Evolutionary conservation across 2,888 invertebrate genomes (phyloP), one percentile per base, ranked within the genome.

Genomic region (Cephus nigrinus): DNA sequence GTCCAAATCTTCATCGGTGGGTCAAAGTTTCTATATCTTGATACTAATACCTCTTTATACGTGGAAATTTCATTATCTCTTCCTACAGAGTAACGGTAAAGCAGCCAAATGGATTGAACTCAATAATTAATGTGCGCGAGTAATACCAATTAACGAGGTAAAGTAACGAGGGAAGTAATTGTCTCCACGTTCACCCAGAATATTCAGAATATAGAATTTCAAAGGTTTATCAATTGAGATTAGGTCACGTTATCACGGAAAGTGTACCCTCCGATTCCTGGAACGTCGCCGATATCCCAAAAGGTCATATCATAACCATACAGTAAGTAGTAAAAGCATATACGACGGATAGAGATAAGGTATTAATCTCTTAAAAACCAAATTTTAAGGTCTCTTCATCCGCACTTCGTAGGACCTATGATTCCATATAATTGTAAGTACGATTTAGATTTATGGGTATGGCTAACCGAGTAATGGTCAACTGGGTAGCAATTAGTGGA

Each of bases 401-500:
- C 55, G 23, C 55, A 55, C 23, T 55, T 55, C 55, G 55, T 55
- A 23, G 55, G 23, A 55, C 23, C 55, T 55, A 55, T 55, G 23
- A 55, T 55, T 23, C 71, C 71, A 12, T 33, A 23, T 31, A 71
- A 33, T 23, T 31, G 71, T 72, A 68, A 69, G 78, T 73, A 73
- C 81, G 77, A 83, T 81, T 81, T 76, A 77, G 78, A 83, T 82
- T 82, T 80, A 79, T 68, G 80, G 69, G 69, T 35, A 69, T 33
- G 32, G 36, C 34, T 68, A 33, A 36, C 34, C 34, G 11, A 68
- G 68, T 71, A 55, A 32, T 33, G 71, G 71, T 71, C 74, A 35
- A 69, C 23, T n/a, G 40, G 74, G 74, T 78, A 77, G 83, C 77
- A 83, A 85, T 84, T 84, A 84, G 78, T 78, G 80, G 82, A 82